These are phyloP conservation scores for Lobophora halterata DNA, from an alignment of 2,888 invertebrate genomes.

Conservation along the genomic window DNA sequence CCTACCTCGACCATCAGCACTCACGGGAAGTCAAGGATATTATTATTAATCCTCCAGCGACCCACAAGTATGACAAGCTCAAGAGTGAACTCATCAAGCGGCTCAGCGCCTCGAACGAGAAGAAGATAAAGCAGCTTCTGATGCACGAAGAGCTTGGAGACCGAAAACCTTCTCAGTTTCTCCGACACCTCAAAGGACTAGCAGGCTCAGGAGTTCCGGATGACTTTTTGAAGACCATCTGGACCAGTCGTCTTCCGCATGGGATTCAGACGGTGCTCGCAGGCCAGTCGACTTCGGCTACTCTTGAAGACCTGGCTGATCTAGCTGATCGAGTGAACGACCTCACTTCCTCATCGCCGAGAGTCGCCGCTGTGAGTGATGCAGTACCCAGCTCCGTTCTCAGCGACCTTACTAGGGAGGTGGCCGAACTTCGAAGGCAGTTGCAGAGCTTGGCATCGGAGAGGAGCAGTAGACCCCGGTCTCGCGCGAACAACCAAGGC, in stretches of 20 bases:
- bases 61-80: conserved; percentile 21
- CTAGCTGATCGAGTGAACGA: background rate
- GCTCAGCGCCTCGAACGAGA: conserved; percentile 20
- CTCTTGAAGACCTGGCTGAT: background rate
- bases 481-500: too few species aligned
- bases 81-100: conserved; percentile 25
- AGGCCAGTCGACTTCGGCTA: background rate
- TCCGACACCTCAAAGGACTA: conserved; percentile 19
- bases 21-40: conserved; percentile 30
- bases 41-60: conserved; percentile 20
- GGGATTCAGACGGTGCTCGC: background rate
- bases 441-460: background rate
- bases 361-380: conserved; percentile 15
- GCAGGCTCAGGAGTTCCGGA: too few species aligned
- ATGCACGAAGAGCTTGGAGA: too few species aligned
- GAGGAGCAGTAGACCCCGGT: background rate
- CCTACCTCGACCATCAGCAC: conserved; percentile 23
- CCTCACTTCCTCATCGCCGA: conserved; percentile 5
- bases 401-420: too few species aligned
- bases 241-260: background rate
- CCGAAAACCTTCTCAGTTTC: conserved; percentile 25
- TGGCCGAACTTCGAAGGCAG: background rate
- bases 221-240: background rate
- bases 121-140: conserved; percentile 26
- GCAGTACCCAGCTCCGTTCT: background rate